Percentiles rank a stretch among this genome's conserved stretches.
Conservation (phyloP, 2,113 vertebrate species). For the Pluvianellus socialis region DNA sequence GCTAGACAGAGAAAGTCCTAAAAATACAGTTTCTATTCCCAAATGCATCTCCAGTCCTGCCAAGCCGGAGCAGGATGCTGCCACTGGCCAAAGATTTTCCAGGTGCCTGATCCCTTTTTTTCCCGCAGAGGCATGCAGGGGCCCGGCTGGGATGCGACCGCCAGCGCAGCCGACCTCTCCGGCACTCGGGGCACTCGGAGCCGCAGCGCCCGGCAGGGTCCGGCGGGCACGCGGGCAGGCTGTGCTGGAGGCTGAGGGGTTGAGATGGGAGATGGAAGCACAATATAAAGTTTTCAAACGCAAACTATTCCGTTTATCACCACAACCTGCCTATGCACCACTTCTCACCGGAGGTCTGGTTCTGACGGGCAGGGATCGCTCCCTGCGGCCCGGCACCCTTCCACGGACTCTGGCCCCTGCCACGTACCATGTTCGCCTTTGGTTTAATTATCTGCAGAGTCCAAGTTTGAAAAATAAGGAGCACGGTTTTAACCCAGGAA, state of each 20-base stretch:
- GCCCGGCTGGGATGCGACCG: not conserved
- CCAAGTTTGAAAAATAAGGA: not conserved
- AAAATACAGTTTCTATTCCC: not conserved
- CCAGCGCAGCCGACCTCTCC: not conserved
- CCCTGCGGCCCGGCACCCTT: not conserved
- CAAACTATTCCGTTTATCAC: not conserved
- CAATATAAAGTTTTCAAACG: not conserved
- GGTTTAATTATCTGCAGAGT: constrained; percentile 29
- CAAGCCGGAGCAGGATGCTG: not conserved
- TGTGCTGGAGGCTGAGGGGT: not conserved
- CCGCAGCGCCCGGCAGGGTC: not conserved
- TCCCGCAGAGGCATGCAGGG: not conserved
- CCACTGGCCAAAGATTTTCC: not conserved
- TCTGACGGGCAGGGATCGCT: not conserved
- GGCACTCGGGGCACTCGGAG: not conserved
- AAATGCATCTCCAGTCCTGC: not conserved
- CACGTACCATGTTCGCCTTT: not conserved
- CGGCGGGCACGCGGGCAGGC: not conserved
- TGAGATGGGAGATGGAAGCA: not conserved
- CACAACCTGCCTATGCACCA: not conserved
- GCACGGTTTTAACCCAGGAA: not conserved
- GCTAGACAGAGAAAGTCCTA: not conserved
- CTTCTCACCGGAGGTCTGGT: not conserved
- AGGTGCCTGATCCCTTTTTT: not conserved
- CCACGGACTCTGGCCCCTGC: not conserved